These are phyloP conservation scores for Eciton burchellii DNA, from an alignment of 1,140 invertebrate genomes.

Conservation along the genomic window DNA sequence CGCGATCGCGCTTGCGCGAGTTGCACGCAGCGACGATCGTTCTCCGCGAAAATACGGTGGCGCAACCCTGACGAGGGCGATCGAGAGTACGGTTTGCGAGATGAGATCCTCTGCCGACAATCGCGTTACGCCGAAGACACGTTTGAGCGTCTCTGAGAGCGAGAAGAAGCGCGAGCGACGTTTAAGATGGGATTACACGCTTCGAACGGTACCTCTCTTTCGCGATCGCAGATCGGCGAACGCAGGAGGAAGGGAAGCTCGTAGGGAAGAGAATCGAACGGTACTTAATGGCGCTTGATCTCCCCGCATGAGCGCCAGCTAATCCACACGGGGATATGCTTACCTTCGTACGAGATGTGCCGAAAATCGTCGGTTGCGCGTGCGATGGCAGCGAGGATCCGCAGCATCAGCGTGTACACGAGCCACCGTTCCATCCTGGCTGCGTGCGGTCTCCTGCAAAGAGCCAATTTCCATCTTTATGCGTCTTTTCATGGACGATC, in stretches of 20 bases:
- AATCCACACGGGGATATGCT: conserved; percentile 21
- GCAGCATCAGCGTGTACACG: conserved; percentile 63
- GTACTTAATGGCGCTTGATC: no score
- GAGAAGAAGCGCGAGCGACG: no score
- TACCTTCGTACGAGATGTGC: conserved; percentile 81
- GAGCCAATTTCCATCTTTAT: conserved; percentile 18
- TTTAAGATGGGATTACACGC: no score
- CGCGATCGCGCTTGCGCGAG: neutral
- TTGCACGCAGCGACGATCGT: neutral
- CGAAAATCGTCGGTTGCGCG: conserved; percentile 78
- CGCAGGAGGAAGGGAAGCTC: no score
- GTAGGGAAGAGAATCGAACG: no score
- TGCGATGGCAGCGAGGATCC: conserved; percentile 53
- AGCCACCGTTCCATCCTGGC: conserved; percentile 65
- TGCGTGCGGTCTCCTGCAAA: conserved; percentile 1
- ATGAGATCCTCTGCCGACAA: neutral
- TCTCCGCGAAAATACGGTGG: no score
- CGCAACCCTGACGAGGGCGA: neutral
- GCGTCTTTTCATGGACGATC: neutral
- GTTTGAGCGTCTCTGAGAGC: no score
- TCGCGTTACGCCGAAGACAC: no score
- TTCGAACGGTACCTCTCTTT: no score
- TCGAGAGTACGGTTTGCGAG: neutral
- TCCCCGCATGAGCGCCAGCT: neutral
- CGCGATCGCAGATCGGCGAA: no score